These are phyloP conservation scores for Ageneiosus marmoratus DNA, from an alignment of 2,113 vertebrate genomes.

Conservation along the genomic window DNA sequence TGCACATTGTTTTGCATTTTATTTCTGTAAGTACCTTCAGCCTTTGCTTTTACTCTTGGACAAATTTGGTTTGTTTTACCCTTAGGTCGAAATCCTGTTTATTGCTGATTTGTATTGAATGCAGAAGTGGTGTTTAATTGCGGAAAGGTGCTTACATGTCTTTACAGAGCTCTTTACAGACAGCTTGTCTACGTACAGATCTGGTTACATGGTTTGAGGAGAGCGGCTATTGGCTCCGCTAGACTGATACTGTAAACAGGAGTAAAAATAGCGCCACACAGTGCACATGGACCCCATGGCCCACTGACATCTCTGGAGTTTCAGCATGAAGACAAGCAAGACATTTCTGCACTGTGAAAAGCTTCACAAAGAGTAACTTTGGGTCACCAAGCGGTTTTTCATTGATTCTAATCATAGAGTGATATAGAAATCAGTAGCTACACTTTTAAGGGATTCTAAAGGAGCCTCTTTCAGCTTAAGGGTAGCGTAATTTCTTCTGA, in stretches of 20 bases:
- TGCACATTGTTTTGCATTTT: background rate
- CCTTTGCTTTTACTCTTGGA: background rate
- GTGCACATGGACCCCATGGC: conserved; percentile 43
- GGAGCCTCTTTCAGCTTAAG: background rate
- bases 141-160: conserved; percentile 13
- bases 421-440: background rate
- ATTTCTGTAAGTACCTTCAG: background rate
- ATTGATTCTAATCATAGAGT: background rate
- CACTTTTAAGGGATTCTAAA: background rate
- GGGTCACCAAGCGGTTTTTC: background rate
- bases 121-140: conserved; percentile 38
- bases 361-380: background rate
- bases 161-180: conserved; percentile 25
- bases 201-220: conserved; percentile 59
- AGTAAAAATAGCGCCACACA: conserved; percentile 74
- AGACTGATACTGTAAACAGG: conserved; percentile 69
- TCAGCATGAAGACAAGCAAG: conserved; percentile 50
- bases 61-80: background rate
- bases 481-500: background rate
- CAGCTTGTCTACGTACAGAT: conserved; percentile 56
- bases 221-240: conserved; percentile 54
- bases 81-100: background rate
- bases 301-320: conserved; percentile 46
- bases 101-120: background rate
- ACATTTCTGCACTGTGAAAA: conserved; percentile 46